Evolutionary conservation across 2,113 vertebrate genomes (phyloP), one percentile per base, ranked within the genome.

Genomic region (Rattus rattus): DNA sequence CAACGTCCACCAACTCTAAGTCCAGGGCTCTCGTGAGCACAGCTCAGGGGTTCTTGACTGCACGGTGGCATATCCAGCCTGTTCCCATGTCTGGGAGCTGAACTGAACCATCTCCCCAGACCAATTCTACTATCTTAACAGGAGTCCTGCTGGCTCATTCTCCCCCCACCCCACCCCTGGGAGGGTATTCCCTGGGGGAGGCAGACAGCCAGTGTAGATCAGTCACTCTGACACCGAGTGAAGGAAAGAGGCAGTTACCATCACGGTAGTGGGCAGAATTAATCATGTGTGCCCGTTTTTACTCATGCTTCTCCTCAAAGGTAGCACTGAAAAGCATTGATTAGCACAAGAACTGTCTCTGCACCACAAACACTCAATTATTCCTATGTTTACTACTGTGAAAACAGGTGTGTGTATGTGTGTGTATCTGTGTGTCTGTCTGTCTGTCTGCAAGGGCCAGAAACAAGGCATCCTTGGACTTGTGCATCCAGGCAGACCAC

Each of bases 321-420:
- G 28, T 36, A 59, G 26, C 63, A 8, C 47, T 2, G 79, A 61
- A 87, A 83, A 80, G 52, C 88, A 75, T n/a, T 88, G 79, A 67
- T 88, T 56, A 73, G 88, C 65, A 30, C 76, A 85, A 94, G 63
- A 72, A 43, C 36, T 26, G 43, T 54, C 49, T 96, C 69, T 19
- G 24, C 69, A 80, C 76, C 49, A 59, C 70, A 84, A 92, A 85
- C 36, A 22, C 24, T 86, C 91, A 52, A 90, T 93, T 94, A 95
- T 47, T 80, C 83, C 1, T 0, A 7, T 80, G 89, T 84, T 97
- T 88, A 88, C 80, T 84, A 33, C 69, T 43, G 70, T 73, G 63
- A 95, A 94, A 84, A 56, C 61, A 22, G 61, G 77, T 28, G 26
- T 36, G 67, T 30, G 28, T 28, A 22, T 65, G 63, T 69, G 67